These are phyloP conservation scores for Rugalucina vietnamica DNA, from an alignment of 2,888 invertebrate species.

Conservation along the genomic window DNA sequence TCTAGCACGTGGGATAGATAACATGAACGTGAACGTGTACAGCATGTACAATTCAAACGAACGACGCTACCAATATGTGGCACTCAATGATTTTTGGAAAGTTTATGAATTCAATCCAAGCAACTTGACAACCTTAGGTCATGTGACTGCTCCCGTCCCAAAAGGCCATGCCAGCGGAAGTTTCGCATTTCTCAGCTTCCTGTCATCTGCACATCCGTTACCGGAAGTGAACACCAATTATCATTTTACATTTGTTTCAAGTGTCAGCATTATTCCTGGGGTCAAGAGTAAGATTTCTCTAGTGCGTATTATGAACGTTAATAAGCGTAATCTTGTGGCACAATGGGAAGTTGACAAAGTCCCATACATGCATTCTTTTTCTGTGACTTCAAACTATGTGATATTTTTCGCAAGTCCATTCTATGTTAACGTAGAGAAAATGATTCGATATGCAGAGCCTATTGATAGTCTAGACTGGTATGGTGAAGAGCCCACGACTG, in stretches of 20 bases:
- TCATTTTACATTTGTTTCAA: slow-evolving; percentile 76
- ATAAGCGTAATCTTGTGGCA: slow-evolving; percentile 72
- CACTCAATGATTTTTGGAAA: slow-evolving; percentile 80
- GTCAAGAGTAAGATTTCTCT: slow-evolving; percentile 70
- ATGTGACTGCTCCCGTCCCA: slow-evolving; percentile 54
- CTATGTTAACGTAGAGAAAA: slow-evolving; percentile 74
- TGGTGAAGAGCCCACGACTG: slow-evolving; percentile 61
- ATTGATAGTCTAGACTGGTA: slow-evolving; percentile 77
- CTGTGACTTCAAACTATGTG: slow-evolving; percentile 74
- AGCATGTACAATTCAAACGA: slow-evolving; percentile 53
- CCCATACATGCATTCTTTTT: slow-evolving; percentile 82
- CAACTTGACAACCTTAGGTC: slow-evolving; percentile 42
- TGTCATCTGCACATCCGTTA: slow-evolving; percentile 81
- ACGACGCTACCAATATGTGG: slow-evolving; percentile 62
- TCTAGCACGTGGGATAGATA: slow-evolving; percentile 78
- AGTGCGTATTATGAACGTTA: slow-evolving; percentile 70
- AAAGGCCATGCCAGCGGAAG: slow-evolving; percentile 15
- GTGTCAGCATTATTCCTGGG: slow-evolving; percentile 72
- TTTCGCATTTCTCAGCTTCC: slow-evolving; percentile 70
- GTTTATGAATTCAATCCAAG: slow-evolving; percentile 69
- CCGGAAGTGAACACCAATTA: slow-evolving; percentile 74
- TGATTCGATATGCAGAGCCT: slow-evolving; percentile 73
- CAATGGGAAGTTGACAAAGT: slow-evolving; percentile 72
- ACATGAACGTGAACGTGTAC: slow-evolving; percentile 80
- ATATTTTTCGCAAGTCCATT: slow-evolving; percentile 79